Conservation (phyloP, 2,888 invertebrate species). For the Dinocampus coccinellae region DNA sequence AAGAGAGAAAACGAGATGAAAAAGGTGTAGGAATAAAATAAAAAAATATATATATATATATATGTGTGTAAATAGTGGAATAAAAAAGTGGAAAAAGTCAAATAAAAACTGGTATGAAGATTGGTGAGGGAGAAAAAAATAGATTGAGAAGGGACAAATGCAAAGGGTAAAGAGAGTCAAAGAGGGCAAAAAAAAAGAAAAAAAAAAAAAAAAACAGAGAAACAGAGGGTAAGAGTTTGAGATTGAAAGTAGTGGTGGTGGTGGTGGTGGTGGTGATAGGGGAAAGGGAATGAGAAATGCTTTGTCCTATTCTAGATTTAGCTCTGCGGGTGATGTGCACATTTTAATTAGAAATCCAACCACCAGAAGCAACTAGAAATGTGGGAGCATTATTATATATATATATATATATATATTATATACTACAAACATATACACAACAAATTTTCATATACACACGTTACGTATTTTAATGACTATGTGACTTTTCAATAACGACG, state of each 20-base stretch:
- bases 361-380: conserved; percentile 26
- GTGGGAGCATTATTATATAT: not conserved
- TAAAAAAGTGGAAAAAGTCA: conserved; percentile 3
- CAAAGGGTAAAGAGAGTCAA: conserved; percentile 4
- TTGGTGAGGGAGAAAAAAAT: conserved; percentile 41
- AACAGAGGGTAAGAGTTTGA: conserved; percentile 20
- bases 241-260: conserved; percentile 17
- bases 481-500: not conserved
- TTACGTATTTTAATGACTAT: not conserved
- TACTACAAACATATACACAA: not conserved
- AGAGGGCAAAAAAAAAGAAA: too few relatives aligned
- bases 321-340: conserved; percentile 53
- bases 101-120: conserved; percentile 29
- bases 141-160: conserved; percentile 8
- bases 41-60: too few relatives aligned
- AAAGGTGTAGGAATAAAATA: conserved; percentile 40
- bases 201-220: too few relatives aligned
- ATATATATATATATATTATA: not conserved
- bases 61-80: conserved; percentile 29
- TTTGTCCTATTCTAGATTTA: conserved; percentile 61
- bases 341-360: conserved; percentile 59
- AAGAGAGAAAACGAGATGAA: conserved; percentile 31
- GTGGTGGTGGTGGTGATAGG: not conserved
- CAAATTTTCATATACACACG: not conserved
- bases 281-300: conserved; percentile 7